Base-by-base conservation (phyloP, 1,140 invertebrate genomes). In the Elymnias hypermnestra region DNA sequence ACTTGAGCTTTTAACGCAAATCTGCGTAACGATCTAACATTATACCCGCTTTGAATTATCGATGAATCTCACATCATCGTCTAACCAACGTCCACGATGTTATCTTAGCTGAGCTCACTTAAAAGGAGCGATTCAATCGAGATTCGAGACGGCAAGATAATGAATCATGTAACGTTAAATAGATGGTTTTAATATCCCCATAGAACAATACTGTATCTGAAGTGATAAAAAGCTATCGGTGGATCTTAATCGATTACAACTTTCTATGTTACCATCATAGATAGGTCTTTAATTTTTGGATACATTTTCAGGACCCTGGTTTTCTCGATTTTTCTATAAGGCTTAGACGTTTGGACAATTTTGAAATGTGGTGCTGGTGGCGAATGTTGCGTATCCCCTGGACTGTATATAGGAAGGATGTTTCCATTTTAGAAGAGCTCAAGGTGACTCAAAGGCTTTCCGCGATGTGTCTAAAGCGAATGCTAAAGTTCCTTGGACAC, bases 111-210 rank as follows among this genome's bases (percentile, higher is more conserved):
- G 14, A 15, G 12, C n/a, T 13, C n/a, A 17, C 46, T 49, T 41
- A 49, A 28, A 49, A 49, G 46, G 46, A 49, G 46, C 46, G 46
- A 21, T 41, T 12, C 26, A 49, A 42, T 49, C 38, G 46, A 28
- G 21, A 41, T 35, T 19, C 33, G 33, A 36, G 18, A 36, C 33
- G 17, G 8, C 15, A 19, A 36, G 33, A 36, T 36, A 36, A 36
- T 12, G 18, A 36, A 36, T 36, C 33, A 17, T 6, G 33, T 10
- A 33, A 33, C 29, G 15, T 18, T 36, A 36, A 17, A 19, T 17
- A 10, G 33, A 19, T 19, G 15, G 19, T 19, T 39, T 26, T 12
- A 39, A 26, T 9, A 39, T 23, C 22, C 25, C 2, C 25, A 26
- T 13, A 39, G 33, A 36, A 21, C 33, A 19, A 12, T 21, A 21